A percentile compares a stretch with the other conserved stretches of the same genome.
Evolutionary conservation across 2,888 invertebrate genomes (phyloP).

Genomic region (Drosophila diplacantha): DNA sequence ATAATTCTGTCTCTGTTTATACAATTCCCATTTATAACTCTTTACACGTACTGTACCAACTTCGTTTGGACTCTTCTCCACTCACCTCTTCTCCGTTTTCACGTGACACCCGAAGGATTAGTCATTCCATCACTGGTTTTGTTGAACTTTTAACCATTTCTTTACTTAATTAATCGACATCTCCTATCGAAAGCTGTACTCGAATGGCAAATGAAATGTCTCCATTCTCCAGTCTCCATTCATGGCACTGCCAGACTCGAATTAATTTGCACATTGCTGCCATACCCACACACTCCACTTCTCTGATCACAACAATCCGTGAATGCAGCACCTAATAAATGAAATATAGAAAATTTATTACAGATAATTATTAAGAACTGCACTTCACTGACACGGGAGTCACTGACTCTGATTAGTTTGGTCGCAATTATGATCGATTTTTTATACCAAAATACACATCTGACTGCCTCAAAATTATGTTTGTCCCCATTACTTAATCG

Average conservation of each 20-base stretch:
- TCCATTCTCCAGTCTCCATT: not conserved
- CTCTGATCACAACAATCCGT: not conserved
- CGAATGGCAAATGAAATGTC: not conserved
- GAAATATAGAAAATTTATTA: not conserved
- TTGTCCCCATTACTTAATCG: conserved; percentile 48
- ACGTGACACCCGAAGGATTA: not conserved
- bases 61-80: not conserved
- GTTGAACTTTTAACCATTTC: not conserved
- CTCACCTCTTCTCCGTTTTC: not conserved
- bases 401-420: not conserved
- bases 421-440: conserved; percentile 22
- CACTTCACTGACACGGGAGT: conserved; percentile 15
- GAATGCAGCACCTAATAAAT: conserved; percentile 15
- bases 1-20: not conserved
- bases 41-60: not conserved
- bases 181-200: not conserved
- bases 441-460: not conserved
- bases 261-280: not conserved
- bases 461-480: conserved; percentile 47
- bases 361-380: not conserved
- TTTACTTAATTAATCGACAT: not conserved
- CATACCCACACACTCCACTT: not conserved
- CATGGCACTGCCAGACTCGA: not conserved
- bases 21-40: not conserved
- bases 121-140: not conserved